Conservation (phyloP, 1,140 invertebrate genomes). For the Diorhabda sublineata region DNA sequence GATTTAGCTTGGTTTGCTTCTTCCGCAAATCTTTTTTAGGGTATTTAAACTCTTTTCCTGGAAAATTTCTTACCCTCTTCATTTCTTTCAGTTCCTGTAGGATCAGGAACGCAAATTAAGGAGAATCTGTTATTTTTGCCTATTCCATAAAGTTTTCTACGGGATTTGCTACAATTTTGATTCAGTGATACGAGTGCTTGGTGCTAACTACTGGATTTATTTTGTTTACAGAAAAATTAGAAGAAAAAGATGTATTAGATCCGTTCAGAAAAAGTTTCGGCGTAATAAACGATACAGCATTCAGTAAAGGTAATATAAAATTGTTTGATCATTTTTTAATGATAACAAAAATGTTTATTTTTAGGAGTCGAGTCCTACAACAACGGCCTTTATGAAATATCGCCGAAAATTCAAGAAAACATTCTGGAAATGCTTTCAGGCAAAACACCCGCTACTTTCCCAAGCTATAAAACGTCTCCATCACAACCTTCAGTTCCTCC, state of each 20-base stretch:
- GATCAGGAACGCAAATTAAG: too few relatives aligned
- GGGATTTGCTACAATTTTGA: too few relatives aligned
- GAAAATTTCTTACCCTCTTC: too few relatives aligned
- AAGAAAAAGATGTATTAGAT: conserved; percentile 19
- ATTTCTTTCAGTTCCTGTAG: too few relatives aligned
- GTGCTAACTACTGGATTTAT: not conserved
- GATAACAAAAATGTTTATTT: not conserved
- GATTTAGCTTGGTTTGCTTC: too few relatives aligned
- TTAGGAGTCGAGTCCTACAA: conserved; percentile 8
- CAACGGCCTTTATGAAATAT: conserved; percentile 27
- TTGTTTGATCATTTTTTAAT: not conserved
- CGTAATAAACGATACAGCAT: conserved; percentile 18
- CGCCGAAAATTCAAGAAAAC: conserved; percentile 30
- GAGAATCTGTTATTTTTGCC: too few relatives aligned
- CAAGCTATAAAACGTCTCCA: conserved; percentile 15
- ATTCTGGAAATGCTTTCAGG: conserved; percentile 28
- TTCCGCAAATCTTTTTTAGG: too few relatives aligned
- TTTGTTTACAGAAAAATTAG: conserved; percentile 6
- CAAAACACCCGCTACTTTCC: conserved; percentile 25
- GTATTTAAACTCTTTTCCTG: too few relatives aligned
- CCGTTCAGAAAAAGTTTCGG: conserved; percentile 25
- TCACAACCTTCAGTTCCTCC: conserved; percentile 9
- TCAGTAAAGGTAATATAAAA: conserved; percentile 23
- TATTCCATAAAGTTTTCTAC: too few relatives aligned
- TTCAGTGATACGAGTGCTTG: too few relatives aligned